These are phyloP conservation scores for Xestia ashworthii DNA, from an alignment of 2,888 invertebrate species.

Conservation along the genomic window DNA sequence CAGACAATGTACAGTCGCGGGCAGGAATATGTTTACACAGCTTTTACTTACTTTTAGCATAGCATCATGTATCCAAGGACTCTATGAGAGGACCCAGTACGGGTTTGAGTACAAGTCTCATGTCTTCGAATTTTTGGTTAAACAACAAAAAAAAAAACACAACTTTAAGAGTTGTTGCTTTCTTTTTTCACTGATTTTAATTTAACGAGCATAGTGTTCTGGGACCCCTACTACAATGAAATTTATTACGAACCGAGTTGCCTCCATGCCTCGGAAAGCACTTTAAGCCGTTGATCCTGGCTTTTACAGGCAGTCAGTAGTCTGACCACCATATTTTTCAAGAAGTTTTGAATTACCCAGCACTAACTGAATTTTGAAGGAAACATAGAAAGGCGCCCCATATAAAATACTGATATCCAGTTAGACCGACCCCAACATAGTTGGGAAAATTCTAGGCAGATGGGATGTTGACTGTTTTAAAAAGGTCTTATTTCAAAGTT, in stretches of 20 bases:
- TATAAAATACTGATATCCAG: not conserved
- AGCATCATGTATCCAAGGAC: too few species aligned
- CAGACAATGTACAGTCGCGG: slow-evolving; percentile 29
- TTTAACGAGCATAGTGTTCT: too few species aligned
- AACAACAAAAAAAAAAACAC: not conserved
- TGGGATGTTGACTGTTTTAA: not conserved
- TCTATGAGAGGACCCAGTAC: not conserved
- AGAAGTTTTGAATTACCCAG: not conserved
- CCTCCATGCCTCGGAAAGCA: not conserved
- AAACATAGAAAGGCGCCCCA: not conserved
- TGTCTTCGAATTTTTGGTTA: not conserved
- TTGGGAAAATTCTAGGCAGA: not conserved
- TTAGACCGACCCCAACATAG: not conserved
- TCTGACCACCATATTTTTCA: not conserved
- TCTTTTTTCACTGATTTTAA: too few species aligned
- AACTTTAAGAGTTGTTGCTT: not conserved
- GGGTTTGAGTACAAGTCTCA: not conserved
- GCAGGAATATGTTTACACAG: not conserved
- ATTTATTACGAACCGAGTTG: not conserved
- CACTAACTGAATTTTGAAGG: not conserved
- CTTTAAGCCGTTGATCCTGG: not conserved
- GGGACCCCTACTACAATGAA: not conserved
- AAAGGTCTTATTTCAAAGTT: not conserved
- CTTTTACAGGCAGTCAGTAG: not conserved
- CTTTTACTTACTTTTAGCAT: not conserved